phyloP scores from a whole-genome alignment of 1,140 invertebrate genomes.

The Chironomus striatipennis region DNA sequence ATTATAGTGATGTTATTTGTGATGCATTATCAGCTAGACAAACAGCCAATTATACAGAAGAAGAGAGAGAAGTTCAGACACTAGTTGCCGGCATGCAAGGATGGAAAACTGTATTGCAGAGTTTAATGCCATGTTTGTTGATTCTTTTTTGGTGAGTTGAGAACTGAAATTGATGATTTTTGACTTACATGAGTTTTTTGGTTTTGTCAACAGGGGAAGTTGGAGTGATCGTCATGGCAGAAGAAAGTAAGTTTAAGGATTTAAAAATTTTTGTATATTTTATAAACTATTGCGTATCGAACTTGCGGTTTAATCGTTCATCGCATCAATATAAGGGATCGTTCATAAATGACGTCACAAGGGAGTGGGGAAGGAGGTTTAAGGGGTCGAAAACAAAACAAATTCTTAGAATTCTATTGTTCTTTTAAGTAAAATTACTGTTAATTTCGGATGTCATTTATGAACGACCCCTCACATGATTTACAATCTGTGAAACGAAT shows the following conservation, averaged over 20 bases:
- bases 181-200: background rate
- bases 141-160: slow-evolving; percentile 55
- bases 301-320: no score
- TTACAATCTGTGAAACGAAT: no score
- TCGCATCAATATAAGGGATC: no score
- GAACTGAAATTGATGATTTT: background rate
- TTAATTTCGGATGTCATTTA: no score
- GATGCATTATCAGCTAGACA: slow-evolving; percentile 57
- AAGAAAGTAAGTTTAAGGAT: slow-evolving; percentile 54
- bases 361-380: no score
- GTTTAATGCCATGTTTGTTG: slow-evolving; percentile 60
- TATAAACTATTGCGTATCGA: no score
- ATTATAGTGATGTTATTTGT: slow-evolving; percentile 59
- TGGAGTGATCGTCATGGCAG: slow-evolving; percentile 63
- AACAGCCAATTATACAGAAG: slow-evolving; percentile 57
- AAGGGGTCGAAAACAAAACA: no score
- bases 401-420: no score
- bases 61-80: slow-evolving; percentile 65
- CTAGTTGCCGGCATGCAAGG: slow-evolving; percentile 66
- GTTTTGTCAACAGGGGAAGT: slow-evolving; percentile 43
- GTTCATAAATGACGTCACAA: no score
- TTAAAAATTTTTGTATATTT: background rate
- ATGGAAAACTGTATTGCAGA: slow-evolving; percentile 72
- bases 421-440: no score
- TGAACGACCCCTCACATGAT: no score